A percentile compares a stretch with the other conserved stretches of the same genome.
Conservation (phyloP, 2,888 invertebrate species). For the Fragum fragum region DNA sequence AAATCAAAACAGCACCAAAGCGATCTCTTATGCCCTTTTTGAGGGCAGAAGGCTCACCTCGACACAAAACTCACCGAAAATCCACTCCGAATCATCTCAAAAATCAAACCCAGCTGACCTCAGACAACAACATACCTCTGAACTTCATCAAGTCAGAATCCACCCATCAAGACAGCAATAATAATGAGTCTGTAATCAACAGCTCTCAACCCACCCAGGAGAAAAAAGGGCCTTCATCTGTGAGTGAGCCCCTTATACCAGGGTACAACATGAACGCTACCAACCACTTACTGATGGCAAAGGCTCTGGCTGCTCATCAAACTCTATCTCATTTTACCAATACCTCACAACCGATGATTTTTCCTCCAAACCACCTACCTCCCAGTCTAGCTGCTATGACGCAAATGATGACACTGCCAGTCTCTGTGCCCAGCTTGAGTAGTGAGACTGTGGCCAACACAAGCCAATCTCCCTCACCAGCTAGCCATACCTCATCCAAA, state of each 20-base stretch:
- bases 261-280: constrained; percentile 57
- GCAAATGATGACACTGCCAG: constrained; percentile 67
- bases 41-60: constrained; percentile 59
- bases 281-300: constrained; percentile 64
- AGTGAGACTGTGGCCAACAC: constrained; percentile 46
- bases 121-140: constrained; percentile 62
- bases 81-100: constrained; percentile 57
- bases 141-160: constrained; percentile 52
- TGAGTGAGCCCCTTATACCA: constrained; percentile 38
- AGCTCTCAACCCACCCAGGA: constrained; percentile 19
- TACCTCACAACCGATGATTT: constrained; percentile 64
- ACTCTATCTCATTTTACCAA: constrained; percentile 57
- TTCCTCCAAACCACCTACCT: constrained; percentile 63
- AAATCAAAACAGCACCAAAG: constrained; percentile 79
- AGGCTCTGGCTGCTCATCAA: constrained; percentile 65
- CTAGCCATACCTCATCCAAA: constrained; percentile 65
- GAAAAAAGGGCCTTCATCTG: constrained; percentile 23
- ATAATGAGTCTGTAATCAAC: constrained; percentile 35
- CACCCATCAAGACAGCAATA: constrained; percentile 57
- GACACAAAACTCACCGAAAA: constrained; percentile 71
- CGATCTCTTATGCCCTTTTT: constrained; percentile 70
- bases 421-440: constrained; percentile 35
- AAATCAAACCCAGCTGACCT: constrained; percentile 69
- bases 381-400: constrained; percentile 66
- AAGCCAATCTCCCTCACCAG: constrained; percentile 65